These are phyloP conservation scores for Carlito syrichta DNA, from an alignment of 2,113 vertebrate genomes.

Conservation along the genomic window DNA sequence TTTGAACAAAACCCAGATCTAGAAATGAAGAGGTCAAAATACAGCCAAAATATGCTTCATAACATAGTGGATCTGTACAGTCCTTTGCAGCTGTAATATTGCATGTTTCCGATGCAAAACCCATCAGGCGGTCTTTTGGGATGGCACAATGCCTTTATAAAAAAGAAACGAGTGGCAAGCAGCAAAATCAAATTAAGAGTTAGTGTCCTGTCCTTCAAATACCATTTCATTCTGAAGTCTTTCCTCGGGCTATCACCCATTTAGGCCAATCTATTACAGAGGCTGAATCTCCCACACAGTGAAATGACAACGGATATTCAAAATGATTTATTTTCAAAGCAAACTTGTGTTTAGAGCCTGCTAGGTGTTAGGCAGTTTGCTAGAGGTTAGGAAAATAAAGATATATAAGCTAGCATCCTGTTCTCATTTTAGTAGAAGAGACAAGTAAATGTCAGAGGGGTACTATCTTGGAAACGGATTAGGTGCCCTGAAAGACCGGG, in stretches of 20 bases:
- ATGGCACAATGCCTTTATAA: neutral
- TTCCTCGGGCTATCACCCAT: neutral
- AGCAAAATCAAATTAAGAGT: neutral
- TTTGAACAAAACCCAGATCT: neutral
- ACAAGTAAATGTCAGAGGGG: neutral
- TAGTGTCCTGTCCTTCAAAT: neutral
- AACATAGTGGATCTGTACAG: accelerated
- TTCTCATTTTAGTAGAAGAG: neutral
- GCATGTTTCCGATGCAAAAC: neutral
- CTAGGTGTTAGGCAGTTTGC: neutral
- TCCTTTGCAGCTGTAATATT: neutral
- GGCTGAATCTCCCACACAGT: neutral
- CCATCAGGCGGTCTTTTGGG: neutral
- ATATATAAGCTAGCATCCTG: neutral
- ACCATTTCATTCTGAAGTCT: neutral
- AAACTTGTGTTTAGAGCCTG: neutral
- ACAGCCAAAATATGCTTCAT: neutral
- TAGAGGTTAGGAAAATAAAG: neutral
- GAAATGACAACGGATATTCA: neutral
- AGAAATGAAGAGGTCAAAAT: neutral
- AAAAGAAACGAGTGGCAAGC: neutral
- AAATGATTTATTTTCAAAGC: neutral
- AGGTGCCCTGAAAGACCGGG: neutral
- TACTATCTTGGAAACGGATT: neutral
- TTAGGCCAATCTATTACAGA: neutral